Evolutionary conservation across 2,113 vertebrate species (phyloP).

Genomic region (Petaurus breviceps): DNA sequence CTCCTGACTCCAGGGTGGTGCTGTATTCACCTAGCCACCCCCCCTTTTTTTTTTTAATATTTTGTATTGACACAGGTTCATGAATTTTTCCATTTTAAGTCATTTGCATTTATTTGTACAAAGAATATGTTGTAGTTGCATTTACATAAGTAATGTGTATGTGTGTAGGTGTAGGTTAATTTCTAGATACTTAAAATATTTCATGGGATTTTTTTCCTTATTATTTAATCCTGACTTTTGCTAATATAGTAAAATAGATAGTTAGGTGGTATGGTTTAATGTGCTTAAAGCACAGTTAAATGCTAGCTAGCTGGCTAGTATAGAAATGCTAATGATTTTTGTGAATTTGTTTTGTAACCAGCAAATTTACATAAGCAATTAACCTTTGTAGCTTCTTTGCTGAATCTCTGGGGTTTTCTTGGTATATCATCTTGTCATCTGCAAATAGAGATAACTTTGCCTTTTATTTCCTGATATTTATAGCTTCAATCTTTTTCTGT

Average conservation of each 20-base stretch:
- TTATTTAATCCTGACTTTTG: not conserved
- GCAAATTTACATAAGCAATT: not conserved
- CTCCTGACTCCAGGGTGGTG: no score
- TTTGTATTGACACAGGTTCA: not conserved
- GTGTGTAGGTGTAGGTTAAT: not conserved
- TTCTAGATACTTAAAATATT: not conserved
- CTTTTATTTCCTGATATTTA: not conserved
- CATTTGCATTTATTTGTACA: not conserved
- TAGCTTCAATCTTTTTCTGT: not conserved
- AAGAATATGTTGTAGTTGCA: constrained; percentile 7
- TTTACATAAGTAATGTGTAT: constrained; percentile 20
- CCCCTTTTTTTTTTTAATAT: not conserved
- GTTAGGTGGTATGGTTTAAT: not conserved
- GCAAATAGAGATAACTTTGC: not conserved
- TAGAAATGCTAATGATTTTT: not conserved
- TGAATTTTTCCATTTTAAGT: constrained; percentile 22
- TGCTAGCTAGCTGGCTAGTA: not conserved
- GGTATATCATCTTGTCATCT: not conserved
- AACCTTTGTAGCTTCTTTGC: not conserved
- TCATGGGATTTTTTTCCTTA: not conserved
- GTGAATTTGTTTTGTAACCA: not conserved
- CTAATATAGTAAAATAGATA: not conserved
- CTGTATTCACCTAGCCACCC: no score
- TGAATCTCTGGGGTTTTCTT: not conserved
- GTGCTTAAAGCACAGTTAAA: not conserved